Evolutionary conservation across 2,113 vertebrate genomes (phyloP), one percentile per base, ranked within the genome.

Genomic region (Polypterus bichir): DNA sequence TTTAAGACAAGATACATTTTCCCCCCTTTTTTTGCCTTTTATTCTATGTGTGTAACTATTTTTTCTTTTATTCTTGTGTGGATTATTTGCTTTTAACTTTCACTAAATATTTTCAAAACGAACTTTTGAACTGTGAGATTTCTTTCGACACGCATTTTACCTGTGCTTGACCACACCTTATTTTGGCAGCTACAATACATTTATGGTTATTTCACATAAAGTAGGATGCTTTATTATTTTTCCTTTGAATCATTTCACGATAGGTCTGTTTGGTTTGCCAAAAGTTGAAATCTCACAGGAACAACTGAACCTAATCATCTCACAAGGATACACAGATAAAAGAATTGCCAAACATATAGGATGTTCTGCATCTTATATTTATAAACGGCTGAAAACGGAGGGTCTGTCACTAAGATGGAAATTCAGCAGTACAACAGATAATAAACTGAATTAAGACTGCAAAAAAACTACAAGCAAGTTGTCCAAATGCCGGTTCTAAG

Each of bases 181-280:
- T 27, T 27, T 27, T 2, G 2, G 27, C 27, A 27, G 27, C 27
- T 27, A 27, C 27, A 27, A 27, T 27, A 27, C 27, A 27, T 27
- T 27, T 27, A 27, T 27, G 27, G 27, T 27, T 27, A 27, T 2
- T 27, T 27, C 1, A 27, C 27, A 27, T 27, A 27, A 27, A 27
- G 27, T 27, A 27, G 27, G 27, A 27, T 55, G 54, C 9, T 55
- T n/a, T 55, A 55, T 55, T 55, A 10, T 55, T 55, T 55, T 55
- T 55, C n/a, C 54, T n/a, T 55, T 55, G 6, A 27, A 51, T 51
- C 9, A 51, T 51, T 51, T 51, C 9, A 6, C 49, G 27, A n/a
- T 10, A 11, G 54, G 54, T 9, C n/a, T n/a, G n/a, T 55, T 55
- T 55, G 54, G 54, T 55, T 55, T 55, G 54, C 54, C 54, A 55